Base-by-base conservation (phyloP, 2,888 invertebrate species). In the Hetaerina titia region DNA sequence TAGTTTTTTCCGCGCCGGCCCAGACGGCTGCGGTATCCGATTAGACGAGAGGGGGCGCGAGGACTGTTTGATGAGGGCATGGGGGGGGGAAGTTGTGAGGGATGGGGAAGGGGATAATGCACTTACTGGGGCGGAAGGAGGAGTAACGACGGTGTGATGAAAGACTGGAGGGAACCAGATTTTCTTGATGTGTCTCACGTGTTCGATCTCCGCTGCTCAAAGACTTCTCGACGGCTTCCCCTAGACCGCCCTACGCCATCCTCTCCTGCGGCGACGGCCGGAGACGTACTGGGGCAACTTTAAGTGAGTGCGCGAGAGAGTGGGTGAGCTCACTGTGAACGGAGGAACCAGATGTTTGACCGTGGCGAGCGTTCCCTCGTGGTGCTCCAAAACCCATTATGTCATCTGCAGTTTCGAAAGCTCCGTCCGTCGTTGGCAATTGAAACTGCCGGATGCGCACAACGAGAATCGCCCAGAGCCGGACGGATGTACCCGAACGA, bases 91-190 rank as follows among this genome's bases (percentile, higher is more conserved):
- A 15, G 11, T 4, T 60, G 60, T 60, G 60, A 60, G 60, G 17
- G 60, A 17, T 11, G 17, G 60, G 60, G 60, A 11, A 60, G 60
- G 60, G 60, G 17, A 45, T 45, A 31, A 31, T 25, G 81, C 81
- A 81, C 81, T 81, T 81, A 81, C 81, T 81, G 81, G 81, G 81
- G 81, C 81, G 81, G 81, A 81, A 81, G 81, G 81, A 81, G 31
- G 81, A 31, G 81, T 31, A 31, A 81, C 25, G 81, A 81, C 81
- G 81, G 81, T 81, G 11, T 81, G 81, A 81, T 81, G 81, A 81
- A 81, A 81, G 81, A 81, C 31, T 81, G 25, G 81, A 81, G 31
- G 81, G 31, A 81, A 81, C 81, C 81, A 81, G 81, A 81, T 81
- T 81, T 81, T 81, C 81, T 81, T 1, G 81, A 81, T 81, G 31